These are phyloP conservation scores for Chloroceryle amazona DNA, from an alignment of 2,797 vertebrate species.

Conservation along the genomic window DNA sequence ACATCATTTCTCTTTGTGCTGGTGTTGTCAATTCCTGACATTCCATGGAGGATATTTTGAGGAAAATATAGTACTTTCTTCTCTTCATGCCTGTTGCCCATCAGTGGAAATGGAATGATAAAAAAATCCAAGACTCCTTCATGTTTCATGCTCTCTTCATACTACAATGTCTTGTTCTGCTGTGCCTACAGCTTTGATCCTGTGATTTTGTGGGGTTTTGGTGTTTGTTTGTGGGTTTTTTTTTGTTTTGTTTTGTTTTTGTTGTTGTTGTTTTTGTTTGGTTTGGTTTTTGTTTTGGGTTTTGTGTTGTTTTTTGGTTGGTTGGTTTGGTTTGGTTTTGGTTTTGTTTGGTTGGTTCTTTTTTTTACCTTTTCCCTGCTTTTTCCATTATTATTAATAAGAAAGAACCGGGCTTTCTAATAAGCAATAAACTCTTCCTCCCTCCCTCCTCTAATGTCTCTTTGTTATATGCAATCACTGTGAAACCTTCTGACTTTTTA, in stretches of 20 bases:
- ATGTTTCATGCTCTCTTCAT: background rate
- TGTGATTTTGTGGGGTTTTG: background rate
- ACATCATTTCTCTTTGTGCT: background rate
- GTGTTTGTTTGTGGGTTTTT: no score
- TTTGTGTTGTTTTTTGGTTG: background rate
- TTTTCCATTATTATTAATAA: background rate
- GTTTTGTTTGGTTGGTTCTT: background rate
- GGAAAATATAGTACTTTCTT: background rate
- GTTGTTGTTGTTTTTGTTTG: background rate
- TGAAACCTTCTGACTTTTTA: conserved; percentile 23
- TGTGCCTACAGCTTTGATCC: background rate
- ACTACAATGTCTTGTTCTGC: background rate
- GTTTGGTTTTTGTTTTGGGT: background rate
- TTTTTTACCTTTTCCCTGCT: background rate
- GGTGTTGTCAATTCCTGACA: background rate
- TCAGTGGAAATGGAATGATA: background rate
- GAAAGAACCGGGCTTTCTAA: background rate
- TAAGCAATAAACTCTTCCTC: background rate
- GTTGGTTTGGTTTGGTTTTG: no score
- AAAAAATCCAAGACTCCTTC: background rate
- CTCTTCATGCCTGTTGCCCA: background rate
- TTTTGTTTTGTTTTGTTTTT: background rate
- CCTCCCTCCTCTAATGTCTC: background rate
- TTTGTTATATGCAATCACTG: background rate
- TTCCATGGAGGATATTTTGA: background rate